These are phyloP conservation scores for Bos indicus DNA, from an alignment of 2,113 vertebrate species.

Conservation along the genomic window DNA sequence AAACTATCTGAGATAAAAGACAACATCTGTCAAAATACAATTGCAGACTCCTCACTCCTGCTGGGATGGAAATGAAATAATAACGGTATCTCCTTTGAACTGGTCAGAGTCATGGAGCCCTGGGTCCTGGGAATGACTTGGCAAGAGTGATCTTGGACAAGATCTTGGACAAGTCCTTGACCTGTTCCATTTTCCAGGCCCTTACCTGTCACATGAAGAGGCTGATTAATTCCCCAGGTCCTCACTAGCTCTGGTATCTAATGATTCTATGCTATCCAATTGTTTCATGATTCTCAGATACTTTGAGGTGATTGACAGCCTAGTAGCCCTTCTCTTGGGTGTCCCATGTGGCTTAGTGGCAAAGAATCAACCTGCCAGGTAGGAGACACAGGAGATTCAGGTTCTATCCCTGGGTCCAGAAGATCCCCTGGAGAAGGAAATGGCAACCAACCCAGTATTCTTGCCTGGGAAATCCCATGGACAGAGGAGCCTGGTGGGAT, in stretches of 20 bases:
- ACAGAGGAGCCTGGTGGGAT: background rate
- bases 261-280: background rate
- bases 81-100: background rate
- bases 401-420: background rate
- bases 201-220: background rate
- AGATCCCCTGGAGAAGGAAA: background rate
- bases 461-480: background rate
- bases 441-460: background rate
- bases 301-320: background rate
- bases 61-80: background rate
- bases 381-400: background rate
- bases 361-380: background rate
- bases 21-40: background rate
- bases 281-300: background rate
- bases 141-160: background rate
- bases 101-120: background rate
- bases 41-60: background rate
- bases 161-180: background rate
- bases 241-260: background rate
- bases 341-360: background rate
- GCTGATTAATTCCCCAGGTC: background rate
- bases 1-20: background rate
- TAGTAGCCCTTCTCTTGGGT: background rate
- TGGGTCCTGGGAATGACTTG: background rate
- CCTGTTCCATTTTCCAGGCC: background rate